A percentile compares a stretch with the other conserved stretches of the same genome.
phyloP scores from a whole-genome alignment of 64 coral and sea anemone species.

The Montipora cactus region DNA sequence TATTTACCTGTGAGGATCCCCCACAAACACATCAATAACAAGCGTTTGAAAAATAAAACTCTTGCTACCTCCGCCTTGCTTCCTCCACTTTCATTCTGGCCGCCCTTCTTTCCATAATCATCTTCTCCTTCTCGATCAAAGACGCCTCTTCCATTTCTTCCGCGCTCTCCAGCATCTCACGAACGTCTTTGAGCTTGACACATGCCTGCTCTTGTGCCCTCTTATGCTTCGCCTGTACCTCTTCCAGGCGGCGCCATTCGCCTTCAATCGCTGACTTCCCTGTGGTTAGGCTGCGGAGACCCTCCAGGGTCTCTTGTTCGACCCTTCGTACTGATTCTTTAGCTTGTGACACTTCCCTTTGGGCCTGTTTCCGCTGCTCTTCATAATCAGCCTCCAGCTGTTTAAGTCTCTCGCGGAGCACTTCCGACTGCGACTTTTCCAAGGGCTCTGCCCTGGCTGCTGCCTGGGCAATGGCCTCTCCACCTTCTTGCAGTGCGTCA shows the following conservation, averaged over 20 bases:
- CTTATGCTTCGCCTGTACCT: constrained; percentile 94
- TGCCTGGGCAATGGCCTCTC: constrained; percentile 4
- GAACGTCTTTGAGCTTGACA: constrained; percentile 83
- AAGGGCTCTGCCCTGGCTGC: constrained; percentile 32
- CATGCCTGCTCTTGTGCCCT: constrained; percentile 85
- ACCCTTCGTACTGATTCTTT: constrained; percentile 87
- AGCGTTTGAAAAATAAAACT: constrained; percentile 9
- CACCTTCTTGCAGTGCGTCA: constrained; percentile 3
- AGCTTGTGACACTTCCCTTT: constrained; percentile 81
- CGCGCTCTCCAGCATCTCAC: constrained; percentile 84
- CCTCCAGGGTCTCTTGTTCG: constrained; percentile 91
- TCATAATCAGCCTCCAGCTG: constrained; percentile 90
- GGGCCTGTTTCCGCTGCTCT: constrained; percentile 81
- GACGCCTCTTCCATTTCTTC: constrained; percentile 93
- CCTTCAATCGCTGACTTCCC: constrained; percentile 94
- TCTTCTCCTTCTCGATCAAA: constrained; percentile 94
- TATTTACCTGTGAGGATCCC: no score
- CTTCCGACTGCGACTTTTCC: constrained; percentile 83
- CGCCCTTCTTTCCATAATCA: constrained; percentile 96
- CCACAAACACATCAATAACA: no score
- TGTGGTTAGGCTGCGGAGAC: constrained; percentile 86
- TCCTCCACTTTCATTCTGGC: constrained; percentile 91
- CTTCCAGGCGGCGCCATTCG: constrained; percentile 85
- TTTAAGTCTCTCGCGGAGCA: constrained; percentile 80
- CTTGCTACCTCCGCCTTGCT: constrained; percentile 82